phyloP scores from a whole-genome alignment of 2,888 invertebrate genomes.

The Tryphoninae sp. region DNA sequence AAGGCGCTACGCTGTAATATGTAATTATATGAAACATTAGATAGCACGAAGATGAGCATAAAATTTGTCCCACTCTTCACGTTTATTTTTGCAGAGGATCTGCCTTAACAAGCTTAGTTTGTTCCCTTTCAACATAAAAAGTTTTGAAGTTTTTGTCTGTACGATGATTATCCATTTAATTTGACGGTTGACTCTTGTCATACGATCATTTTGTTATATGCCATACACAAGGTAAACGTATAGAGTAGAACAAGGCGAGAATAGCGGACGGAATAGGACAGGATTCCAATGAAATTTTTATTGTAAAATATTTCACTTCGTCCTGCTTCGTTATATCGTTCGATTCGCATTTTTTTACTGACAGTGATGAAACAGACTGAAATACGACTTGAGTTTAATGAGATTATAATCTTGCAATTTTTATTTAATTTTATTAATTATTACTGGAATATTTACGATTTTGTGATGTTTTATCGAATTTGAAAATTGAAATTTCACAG shows the following conservation, averaged over 20 bases:
- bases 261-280: not conserved
- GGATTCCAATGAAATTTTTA: not conserved
- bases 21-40: constrained; percentile 24
- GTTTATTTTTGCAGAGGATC: constrained; percentile 2
- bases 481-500: too few species aligned
- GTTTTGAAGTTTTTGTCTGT: not conserved
- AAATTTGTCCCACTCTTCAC: constrained; percentile 6
- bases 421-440: too few species aligned
- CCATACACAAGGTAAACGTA: not conserved
- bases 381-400: too few species aligned
- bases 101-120: constrained; percentile 13
- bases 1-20: constrained; percentile 34
- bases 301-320: not conserved
- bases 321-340: not conserved
- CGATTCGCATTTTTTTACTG: not conserved
- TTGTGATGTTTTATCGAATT: too few species aligned
- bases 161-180: not conserved
- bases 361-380: too few species aligned
- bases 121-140: not conserved
- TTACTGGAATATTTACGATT: too few species aligned
- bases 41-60: constrained; percentile 5
- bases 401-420: too few species aligned
- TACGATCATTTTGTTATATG: not conserved
- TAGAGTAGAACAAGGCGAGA: not conserved
- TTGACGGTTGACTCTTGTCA: constrained; percentile 2